Evolutionary conservation across 2,113 vertebrate genomes (phyloP).

Genomic region (Dipodomys spectabilis): DNA sequence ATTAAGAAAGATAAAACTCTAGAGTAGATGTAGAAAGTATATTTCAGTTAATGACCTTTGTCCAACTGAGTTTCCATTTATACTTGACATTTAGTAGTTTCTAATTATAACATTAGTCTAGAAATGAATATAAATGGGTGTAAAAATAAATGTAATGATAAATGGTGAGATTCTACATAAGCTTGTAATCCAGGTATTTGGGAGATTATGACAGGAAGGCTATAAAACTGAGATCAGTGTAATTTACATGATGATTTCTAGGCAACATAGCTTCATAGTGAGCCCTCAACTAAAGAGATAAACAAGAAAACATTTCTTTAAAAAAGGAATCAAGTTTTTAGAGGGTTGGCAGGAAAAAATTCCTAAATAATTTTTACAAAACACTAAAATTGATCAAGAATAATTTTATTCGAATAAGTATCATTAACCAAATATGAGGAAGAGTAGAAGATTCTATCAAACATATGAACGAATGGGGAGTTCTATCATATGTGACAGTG

Average conservation of each 20-base stretch:
- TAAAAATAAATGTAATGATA: too few species aligned
- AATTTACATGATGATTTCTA: too few species aligned
- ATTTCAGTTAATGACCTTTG: not conserved
- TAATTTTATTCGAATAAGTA: not conserved
- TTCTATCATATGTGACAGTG: not conserved
- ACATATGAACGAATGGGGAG: not conserved
- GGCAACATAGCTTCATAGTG: too few species aligned
- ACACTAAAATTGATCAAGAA: not conserved
- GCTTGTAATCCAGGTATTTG: too few species aligned
- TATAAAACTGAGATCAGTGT: too few species aligned
- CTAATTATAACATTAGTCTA: too few species aligned
- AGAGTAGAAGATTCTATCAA: not conserved
- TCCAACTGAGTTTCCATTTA: not conserved
- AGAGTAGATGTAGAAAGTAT: not conserved
- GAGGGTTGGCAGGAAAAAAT: not conserved
- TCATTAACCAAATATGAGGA: not conserved
- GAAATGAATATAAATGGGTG: not conserved
- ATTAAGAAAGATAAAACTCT: not conserved
- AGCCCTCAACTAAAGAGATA: too few species aligned
- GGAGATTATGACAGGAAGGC: too few species aligned
- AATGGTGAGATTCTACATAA: too few species aligned
- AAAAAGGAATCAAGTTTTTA: not conserved
- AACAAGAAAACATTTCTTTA: too few species aligned
- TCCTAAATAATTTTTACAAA: not conserved
- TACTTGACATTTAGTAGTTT: too few species aligned